Evolutionary conservation across 2,113 vertebrate genomes (phyloP).

Genomic region (Lagopus muta): DNA sequence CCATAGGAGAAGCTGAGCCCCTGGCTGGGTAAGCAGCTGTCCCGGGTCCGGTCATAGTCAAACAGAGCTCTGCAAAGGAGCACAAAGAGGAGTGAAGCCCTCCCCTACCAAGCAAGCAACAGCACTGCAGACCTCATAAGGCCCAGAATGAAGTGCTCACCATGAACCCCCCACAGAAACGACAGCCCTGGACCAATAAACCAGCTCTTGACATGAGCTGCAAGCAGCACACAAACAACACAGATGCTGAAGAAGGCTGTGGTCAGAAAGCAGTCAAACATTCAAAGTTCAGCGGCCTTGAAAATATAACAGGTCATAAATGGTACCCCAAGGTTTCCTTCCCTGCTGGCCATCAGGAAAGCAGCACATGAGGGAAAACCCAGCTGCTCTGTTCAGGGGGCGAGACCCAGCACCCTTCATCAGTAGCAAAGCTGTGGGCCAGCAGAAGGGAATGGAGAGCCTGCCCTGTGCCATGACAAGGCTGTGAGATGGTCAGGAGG

Average conservation of each 20-base stretch:
- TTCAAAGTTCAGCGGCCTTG: not conserved
- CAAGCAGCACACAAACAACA: rapidly evolving
- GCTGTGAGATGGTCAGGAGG: not conserved
- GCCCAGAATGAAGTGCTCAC: not conserved
- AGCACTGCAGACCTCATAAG: not conserved
- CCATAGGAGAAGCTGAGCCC: slow-evolving; percentile 97
- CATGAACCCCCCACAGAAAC: not conserved
- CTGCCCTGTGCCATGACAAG: no score
- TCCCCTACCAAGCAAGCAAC: not conserved
- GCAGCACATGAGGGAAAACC: not conserved
- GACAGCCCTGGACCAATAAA: not conserved
- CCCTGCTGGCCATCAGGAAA: not conserved
- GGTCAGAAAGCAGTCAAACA: not conserved
- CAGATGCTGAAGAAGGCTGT: rapidly evolving
- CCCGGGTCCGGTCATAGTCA: slow-evolving; percentile 96
- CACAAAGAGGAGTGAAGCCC: not conserved
- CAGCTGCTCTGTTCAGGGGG: not conserved
- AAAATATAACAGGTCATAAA: not conserved
- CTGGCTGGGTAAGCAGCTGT: slow-evolving; percentile 98
- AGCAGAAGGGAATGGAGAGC: not conserved
- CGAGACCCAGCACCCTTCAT: not conserved
- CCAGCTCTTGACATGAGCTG: not conserved
- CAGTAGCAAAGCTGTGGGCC: not conserved
- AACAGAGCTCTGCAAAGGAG: slow-evolving; percentile 88
- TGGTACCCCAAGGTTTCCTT: not conserved